Evolutionary conservation across 2,113 vertebrate genomes (phyloP).

Genomic region (Rhinolophus sinicus): DNA sequence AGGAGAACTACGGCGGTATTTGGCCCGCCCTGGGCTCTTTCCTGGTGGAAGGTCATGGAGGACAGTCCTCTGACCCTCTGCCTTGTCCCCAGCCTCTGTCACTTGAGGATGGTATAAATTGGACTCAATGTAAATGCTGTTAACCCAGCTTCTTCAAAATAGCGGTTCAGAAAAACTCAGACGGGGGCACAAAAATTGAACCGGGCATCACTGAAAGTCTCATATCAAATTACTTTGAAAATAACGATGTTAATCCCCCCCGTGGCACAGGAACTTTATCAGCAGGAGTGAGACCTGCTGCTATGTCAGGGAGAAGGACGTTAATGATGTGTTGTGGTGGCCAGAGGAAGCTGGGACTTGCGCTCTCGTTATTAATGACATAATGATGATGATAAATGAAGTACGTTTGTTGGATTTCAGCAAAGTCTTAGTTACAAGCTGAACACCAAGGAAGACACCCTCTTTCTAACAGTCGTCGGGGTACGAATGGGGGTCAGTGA

Average conservation of each 20-base stretch:
- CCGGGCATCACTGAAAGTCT: conserved; percentile 69
- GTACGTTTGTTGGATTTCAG: conserved; percentile 41
- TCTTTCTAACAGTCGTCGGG: neutral
- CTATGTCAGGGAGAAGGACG: conserved; percentile 61
- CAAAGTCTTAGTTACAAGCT: conserved; percentile 43
- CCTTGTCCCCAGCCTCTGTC: neutral
- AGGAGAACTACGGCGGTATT: neutral
- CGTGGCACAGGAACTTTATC: conserved; percentile 32
- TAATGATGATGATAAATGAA: conserved; percentile 45
- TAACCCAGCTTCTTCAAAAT: conserved; percentile 45
- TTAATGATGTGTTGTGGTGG: conserved; percentile 55
- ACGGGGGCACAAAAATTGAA: conserved; percentile 51
- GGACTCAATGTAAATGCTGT: conserved; percentile 27
- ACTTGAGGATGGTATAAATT: conserved; percentile 9
- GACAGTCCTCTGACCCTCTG: neutral
- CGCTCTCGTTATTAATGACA: conserved; percentile 46
- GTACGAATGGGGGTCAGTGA: neutral
- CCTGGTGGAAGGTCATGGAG: neutral
- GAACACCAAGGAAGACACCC: neutral
- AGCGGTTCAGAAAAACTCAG: conserved; percentile 23
- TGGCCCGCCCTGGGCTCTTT: neutral
- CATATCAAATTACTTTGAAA: conserved; percentile 70
- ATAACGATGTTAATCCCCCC: conserved; percentile 50
- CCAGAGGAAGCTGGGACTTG: conserved; percentile 38
- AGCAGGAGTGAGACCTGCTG: conserved; percentile 51